Percentiles rank a stretch among this genome's conserved stretches.
These are phyloP conservation scores for Heteromurus nitidus DNA, from an alignment of 2,888 invertebrate species.

Conservation along the genomic window DNA sequence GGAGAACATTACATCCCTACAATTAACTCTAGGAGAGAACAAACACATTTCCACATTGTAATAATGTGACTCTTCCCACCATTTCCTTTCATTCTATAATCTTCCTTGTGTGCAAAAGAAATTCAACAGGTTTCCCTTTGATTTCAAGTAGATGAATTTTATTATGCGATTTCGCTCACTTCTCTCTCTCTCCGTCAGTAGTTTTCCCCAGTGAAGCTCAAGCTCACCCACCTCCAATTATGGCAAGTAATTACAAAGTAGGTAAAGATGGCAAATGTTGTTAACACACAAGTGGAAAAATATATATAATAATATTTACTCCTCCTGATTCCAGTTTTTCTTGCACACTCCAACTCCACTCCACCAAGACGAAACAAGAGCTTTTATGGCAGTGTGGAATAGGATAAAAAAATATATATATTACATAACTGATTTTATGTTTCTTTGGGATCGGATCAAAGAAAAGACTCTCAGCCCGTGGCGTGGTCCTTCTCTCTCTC, in stretches of 20 bases:
- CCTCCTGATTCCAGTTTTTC: not conserved
- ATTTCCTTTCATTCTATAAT: not conserved
- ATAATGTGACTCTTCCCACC: not conserved
- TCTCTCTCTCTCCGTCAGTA: too few species aligned
- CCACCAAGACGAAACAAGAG: not conserved
- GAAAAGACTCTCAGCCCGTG: not conserved
- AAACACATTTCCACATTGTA: too few species aligned
- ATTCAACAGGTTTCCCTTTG: not conserved
- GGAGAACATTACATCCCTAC: too few species aligned
- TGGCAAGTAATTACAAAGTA: constrained; percentile 7
- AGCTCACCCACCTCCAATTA: not conserved
- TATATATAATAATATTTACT: not conserved
- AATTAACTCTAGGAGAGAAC: too few species aligned
- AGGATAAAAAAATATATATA: not conserved
- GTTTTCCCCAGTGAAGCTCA: too few species aligned
- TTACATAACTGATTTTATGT: not conserved
- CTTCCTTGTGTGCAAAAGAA: not conserved
- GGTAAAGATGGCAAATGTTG: constrained; percentile 4
- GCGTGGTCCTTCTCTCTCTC: not conserved
- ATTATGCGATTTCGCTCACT: too few species aligned
- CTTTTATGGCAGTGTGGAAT: not conserved
- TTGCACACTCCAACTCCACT: not conserved
- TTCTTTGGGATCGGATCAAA: too few species aligned
- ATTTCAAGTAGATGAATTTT: not conserved
- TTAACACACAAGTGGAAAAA: constrained; percentile 18